Conservation (phyloP, 2,797 vertebrate species). For the Mormyrops boulengeri region DNA sequence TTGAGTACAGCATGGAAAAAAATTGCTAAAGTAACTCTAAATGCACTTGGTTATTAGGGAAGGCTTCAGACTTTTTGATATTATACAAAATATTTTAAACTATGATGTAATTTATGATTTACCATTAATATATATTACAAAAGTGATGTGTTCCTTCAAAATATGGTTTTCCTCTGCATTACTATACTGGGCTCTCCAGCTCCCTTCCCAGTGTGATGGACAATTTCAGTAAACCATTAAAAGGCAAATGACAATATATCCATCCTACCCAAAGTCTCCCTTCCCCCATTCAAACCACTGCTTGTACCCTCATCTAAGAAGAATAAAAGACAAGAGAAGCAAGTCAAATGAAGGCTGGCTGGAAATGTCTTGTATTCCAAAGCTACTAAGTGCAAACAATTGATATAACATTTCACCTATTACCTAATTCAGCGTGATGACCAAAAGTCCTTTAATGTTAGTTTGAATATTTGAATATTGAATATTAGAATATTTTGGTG, state of each 20-base stretch:
- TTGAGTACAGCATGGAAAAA: neutral
- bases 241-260: slow-evolving; percentile 27
- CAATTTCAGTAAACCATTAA: slow-evolving; percentile 54
- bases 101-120: neutral
- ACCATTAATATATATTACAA: neutral
- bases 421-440: neutral
- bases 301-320: slow-evolving; percentile 21
- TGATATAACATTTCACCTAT: neutral
- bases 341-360: neutral
- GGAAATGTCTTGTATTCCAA: neutral
- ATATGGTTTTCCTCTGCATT: slow-evolving; percentile 18
- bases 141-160: slow-evolving; percentile 14
- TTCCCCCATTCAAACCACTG: slow-evolving; percentile 20
- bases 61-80: neutral
- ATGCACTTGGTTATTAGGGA: neutral
- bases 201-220: slow-evolving; percentile 49
- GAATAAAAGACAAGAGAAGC: neutral
- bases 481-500: neutral
- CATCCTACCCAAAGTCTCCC: slow-evolving; percentile 47
- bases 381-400: neutral
- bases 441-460: neutral
- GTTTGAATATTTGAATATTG: no score
- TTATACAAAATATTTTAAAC: neutral
- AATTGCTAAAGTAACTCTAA: neutral
- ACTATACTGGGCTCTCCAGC: slow-evolving; percentile 21